These are phyloP conservation scores for Macrotus californicus DNA, from an alignment of 2,113 vertebrate species.

Conservation along the genomic window DNA sequence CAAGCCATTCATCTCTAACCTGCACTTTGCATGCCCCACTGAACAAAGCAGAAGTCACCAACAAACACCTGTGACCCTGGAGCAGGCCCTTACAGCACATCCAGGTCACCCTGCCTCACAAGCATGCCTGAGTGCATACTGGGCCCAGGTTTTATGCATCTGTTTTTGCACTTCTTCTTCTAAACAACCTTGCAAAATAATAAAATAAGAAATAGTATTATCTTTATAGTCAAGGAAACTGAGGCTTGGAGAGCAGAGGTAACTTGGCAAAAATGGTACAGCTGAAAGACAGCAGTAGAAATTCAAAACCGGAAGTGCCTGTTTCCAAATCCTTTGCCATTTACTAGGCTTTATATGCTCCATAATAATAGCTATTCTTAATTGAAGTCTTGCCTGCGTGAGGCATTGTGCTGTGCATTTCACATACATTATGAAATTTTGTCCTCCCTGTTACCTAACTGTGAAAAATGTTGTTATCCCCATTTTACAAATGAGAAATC, in stretches of 20 bases:
- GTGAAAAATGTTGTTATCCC: neutral
- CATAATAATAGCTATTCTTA: neutral
- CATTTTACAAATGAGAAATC: neutral
- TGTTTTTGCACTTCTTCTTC: neutral
- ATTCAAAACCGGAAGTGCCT: neutral
- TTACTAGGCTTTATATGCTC: neutral
- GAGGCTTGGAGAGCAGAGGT: neutral
- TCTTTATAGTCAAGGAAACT: neutral
- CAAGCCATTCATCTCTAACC: neutral
- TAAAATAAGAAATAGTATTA: neutral
- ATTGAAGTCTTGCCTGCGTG: neutral
- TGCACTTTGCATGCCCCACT: neutral
- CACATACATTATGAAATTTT: neutral
- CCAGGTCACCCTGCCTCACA: neutral
- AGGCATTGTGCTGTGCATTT: neutral
- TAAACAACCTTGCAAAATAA: neutral
- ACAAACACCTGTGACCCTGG: neutral
- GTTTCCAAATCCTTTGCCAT: neutral
- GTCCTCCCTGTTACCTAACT: neutral
- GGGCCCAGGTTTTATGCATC: neutral
- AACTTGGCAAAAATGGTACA: neutral
- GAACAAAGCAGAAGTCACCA: neutral
- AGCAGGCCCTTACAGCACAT: neutral
- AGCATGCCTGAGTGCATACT: neutral
- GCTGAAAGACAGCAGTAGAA: neutral